These are phyloP conservation scores for Neomicropteryx cornuta DNA, from an alignment of 1,140 invertebrate genomes.

Conservation along the genomic window DNA sequence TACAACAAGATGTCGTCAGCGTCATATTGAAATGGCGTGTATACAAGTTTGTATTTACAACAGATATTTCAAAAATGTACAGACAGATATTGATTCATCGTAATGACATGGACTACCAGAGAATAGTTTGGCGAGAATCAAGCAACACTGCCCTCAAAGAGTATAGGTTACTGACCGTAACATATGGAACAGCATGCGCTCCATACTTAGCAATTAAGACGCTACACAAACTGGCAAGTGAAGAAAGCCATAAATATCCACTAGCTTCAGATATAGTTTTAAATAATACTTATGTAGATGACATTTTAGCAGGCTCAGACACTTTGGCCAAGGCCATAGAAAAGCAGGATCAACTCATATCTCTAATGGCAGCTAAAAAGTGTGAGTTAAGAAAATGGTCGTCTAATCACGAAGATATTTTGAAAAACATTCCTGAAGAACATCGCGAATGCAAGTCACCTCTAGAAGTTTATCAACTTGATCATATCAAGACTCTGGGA, in stretches of 20 bases:
- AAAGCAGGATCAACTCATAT: conserved; percentile 7
- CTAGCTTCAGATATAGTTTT: conserved; percentile 16
- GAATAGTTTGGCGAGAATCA: conserved; percentile 24
- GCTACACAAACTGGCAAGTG: conserved; percentile 22
- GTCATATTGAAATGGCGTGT: no score
- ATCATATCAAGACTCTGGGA: conserved; percentile 20
- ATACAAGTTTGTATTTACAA: no score
- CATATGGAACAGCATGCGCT: conserved; percentile 22
- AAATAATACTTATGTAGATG: conserved; percentile 29
- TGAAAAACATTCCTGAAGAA: conserved; percentile 10
- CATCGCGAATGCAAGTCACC: conserved; percentile 1
- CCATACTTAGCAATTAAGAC: conserved; percentile 26
- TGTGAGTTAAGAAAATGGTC: conserved; percentile 24
- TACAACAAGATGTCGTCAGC: no score
- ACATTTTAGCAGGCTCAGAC: conserved; percentile 22
- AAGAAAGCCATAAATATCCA: conserved; percentile 18
- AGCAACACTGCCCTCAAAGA: conserved; percentile 6
- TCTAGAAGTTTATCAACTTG: conserved; percentile 9
- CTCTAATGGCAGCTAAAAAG: conserved; percentile 13
- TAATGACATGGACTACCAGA: conserved; percentile 17
- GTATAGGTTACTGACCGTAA: conserved; percentile 20
- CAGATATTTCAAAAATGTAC: conserved; percentile 36
- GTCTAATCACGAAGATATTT: conserved; percentile 15
- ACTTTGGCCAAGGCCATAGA: conserved; percentile 19
- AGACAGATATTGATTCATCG: conserved; percentile 23